Evolutionary conservation across 92 coral and sea anemone genomes (phyloP).

Genomic region (Porites cylindrica): DNA sequence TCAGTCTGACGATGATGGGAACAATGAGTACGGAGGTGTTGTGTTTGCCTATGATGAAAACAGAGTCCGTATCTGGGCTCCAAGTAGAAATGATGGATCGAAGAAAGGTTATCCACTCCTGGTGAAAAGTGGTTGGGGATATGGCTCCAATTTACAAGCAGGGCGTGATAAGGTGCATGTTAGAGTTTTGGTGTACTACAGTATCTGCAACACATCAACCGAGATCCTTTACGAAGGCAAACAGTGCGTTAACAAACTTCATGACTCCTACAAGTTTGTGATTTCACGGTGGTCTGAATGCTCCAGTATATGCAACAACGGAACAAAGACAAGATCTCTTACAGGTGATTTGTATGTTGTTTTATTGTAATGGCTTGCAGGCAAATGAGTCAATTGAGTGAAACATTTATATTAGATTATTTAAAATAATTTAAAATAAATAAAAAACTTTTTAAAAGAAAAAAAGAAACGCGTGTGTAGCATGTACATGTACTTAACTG

Average conservation of each 20-base stretch:
- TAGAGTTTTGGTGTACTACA: conserved; percentile 73
- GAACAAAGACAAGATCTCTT: conserved; percentile 54
- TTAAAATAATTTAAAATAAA: too few relatives aligned
- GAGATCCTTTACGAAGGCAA: conserved; percentile 66
- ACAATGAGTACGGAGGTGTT: conserved; percentile 89
- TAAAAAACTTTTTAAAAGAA: too few relatives aligned
- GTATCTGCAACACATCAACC: conserved; percentile 63
- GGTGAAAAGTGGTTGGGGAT: conserved; percentile 91
- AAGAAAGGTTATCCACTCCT: conserved; percentile 84
- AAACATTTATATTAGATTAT: too few relatives aligned
- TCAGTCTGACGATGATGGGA: conserved; percentile 81
- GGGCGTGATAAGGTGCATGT: conserved; percentile 54
- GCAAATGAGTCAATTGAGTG: neutral
- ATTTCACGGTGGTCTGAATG: conserved; percentile 81
- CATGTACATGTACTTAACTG: too few relatives aligned
- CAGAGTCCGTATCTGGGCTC: conserved; percentile 90
- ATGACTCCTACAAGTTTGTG: conserved; percentile 71
- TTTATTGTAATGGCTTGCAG: neutral
- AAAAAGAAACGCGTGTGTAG: too few relatives aligned
- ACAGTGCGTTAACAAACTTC: conserved; percentile 63
- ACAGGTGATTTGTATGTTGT: conserved; percentile 50
- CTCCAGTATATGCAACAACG: conserved; percentile 95
- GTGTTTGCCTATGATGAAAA: conserved; percentile 90
- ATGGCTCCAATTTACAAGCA: conserved; percentile 55
- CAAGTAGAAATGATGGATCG: conserved; percentile 75